A percentile compares a stretch with the other conserved stretches of the same genome.
Evolutionary conservation across 1,140 invertebrate species (phyloP).

Genomic region (Doryteuthis pealeii): DNA sequence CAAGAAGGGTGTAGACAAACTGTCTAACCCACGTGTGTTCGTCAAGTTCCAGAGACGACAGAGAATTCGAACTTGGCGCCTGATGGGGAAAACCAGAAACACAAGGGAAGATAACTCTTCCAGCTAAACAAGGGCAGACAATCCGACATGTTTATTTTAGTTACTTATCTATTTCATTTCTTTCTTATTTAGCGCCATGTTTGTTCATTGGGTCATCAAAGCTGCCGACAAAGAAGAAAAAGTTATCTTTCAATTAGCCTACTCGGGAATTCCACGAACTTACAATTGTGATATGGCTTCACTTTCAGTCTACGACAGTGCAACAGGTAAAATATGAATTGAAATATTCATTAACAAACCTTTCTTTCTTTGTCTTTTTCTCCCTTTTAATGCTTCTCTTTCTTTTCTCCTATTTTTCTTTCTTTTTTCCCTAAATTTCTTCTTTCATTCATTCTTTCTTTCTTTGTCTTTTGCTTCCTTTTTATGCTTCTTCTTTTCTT

Average conservation of each 20-base stretch:
- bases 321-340: background rate
- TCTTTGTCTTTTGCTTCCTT: background rate
- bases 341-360: background rate
- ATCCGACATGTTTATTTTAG: too few species aligned
- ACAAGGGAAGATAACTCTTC: too few species aligned
- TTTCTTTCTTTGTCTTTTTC: background rate
- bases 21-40: too few species aligned
- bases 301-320: background rate
- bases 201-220: background rate
- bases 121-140: too few species aligned
- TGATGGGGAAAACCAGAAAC: too few species aligned
- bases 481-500: background rate
- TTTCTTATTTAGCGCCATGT: background rate
- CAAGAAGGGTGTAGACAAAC: too few species aligned
- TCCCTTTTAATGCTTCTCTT: background rate
- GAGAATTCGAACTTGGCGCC: too few species aligned
- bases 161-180: background rate
- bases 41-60: too few species aligned
- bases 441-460: background rate
- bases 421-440: background rate
- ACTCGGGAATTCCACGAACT: background rate
- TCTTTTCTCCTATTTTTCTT: background rate
- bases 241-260: background rate
- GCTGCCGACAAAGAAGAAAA: background rate
- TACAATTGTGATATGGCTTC: background rate